Evolutionary conservation across 2,113 vertebrate genomes (phyloP).

Genomic region (Hippocampus zosterae): DNA sequence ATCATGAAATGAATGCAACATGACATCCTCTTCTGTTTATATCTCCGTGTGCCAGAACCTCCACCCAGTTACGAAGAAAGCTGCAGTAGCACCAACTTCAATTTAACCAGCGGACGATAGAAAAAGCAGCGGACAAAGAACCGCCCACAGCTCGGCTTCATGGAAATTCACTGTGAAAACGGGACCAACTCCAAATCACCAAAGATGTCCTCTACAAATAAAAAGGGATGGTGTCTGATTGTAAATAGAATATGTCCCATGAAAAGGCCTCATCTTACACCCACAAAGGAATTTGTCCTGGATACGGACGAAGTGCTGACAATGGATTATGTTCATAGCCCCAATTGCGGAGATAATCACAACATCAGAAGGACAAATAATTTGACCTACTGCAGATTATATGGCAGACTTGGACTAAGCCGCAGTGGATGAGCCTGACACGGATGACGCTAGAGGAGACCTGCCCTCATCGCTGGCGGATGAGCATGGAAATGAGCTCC

Average conservation of each 20-base stretch:
- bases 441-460: neutral
- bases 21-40: neutral
- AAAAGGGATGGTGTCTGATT: conserved; percentile 46
- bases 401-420: neutral
- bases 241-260: neutral
- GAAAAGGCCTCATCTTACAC: neutral
- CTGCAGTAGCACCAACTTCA: conserved; percentile 79
- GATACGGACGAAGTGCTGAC: neutral
- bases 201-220: conserved; percentile 26
- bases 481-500: neutral
- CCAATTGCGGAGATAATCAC: neutral
- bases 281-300: neutral
- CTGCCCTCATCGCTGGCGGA: neutral
- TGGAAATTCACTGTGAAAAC: conserved; percentile 18
- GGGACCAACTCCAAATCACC: conserved; percentile 3
- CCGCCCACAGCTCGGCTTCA: conserved; percentile 18
- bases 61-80: conserved; percentile 96
- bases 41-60: conserved; percentile 75
- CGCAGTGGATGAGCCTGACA: neutral
- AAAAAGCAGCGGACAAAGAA: conserved; percentile 12
- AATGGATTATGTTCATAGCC: neutral
- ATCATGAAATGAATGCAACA: neutral
- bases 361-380: neutral
- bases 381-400: neutral
- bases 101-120: conserved; percentile 68